Evolutionary conservation across 2,888 invertebrate species (phyloP).

Genomic region (Lepetodrilus schrolli): DNA sequence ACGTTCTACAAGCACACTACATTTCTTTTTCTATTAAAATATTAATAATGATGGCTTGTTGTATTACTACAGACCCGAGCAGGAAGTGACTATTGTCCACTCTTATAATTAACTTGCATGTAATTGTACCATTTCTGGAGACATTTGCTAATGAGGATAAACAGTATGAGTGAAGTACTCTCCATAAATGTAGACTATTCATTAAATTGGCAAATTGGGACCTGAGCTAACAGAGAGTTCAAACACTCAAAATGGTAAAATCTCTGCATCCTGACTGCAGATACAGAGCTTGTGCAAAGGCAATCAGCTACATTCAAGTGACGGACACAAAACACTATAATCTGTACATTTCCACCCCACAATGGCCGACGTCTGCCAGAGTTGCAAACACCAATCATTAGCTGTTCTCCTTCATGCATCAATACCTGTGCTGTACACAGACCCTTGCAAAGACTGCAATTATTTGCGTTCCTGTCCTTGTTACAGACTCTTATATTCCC

Average conservation of each 20-base stretch:
- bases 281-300: background rate
- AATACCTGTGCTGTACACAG: conserved; percentile 2
- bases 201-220: conserved; percentile 1
- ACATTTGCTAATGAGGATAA: background rate
- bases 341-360: background rate
- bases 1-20: too few species aligned
- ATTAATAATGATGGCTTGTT: conserved; percentile 15
- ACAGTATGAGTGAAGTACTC: background rate
- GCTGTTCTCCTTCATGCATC: conserved; percentile 2
- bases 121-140: conserved; percentile 10
- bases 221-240: background rate
- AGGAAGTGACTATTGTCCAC: background rate
- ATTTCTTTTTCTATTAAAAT: conserved; percentile 6
- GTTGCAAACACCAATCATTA: conserved; percentile 18
- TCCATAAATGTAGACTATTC: conserved; percentile 22
- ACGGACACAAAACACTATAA: conserved; percentile 25
- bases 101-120: conserved; percentile 1
- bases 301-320: conserved; percentile 15
- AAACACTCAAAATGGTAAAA: background rate
- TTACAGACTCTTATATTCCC: conserved; percentile 11
- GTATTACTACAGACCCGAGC: background rate
- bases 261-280: conserved; percentile 17
- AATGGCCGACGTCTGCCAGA: background rate
- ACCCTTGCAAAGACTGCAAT: background rate
- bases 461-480: background rate